Base-by-base conservation (phyloP, 2,113 vertebrate species). In the Pagrus major region DNA sequence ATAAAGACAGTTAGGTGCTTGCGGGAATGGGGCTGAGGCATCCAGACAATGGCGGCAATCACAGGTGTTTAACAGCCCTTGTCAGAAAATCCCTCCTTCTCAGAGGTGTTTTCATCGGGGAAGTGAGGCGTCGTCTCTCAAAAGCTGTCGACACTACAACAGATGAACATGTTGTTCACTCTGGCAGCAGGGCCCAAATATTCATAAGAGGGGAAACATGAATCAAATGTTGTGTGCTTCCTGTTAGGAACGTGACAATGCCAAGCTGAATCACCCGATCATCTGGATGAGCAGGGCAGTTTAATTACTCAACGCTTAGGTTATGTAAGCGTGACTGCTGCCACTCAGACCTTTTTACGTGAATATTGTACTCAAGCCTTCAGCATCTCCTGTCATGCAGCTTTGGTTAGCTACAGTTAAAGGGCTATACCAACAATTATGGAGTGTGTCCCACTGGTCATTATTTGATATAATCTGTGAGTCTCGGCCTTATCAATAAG, bases 161-260 rank as follows among this genome's bases (percentile, higher is more conserved):
- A 89, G 86, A 89, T 78, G 78, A 90, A 86, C 81, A 85, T 79
- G 80, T 86, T 91, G 86, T 90, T 86, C 80, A 87, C 64, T 80
- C 49, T 74, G 74, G 70, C 81, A 90, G 80, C 56, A 54, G 76
- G 72, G 66, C 52, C 44, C 74, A 81, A 83, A 91, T 91, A 91
- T 92, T 93, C 81, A 90, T 75, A 39, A 83, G 69, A 67, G 51
- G n/a, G 60, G 71, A 84, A 85, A 85, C 54, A 71, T 75, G 75
- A 81, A 89, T 88, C 73, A 72, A 84, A 75, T 42, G 78, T 68
- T 60, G 47, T 77, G 69, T 20, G 47, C 59, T 9, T 49, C 51
- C 66, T 81, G 80, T 76, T 76, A 68, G 81, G 37, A 65, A 61
- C 20, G 42, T 35, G 69, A 86, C 87, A 91, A 89, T 51, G 78